Evolutionary conservation across 2,797 vertebrate genomes (phyloP), one percentile per base, ranked within the genome.

Genomic region (Buceros bicornis): DNA sequence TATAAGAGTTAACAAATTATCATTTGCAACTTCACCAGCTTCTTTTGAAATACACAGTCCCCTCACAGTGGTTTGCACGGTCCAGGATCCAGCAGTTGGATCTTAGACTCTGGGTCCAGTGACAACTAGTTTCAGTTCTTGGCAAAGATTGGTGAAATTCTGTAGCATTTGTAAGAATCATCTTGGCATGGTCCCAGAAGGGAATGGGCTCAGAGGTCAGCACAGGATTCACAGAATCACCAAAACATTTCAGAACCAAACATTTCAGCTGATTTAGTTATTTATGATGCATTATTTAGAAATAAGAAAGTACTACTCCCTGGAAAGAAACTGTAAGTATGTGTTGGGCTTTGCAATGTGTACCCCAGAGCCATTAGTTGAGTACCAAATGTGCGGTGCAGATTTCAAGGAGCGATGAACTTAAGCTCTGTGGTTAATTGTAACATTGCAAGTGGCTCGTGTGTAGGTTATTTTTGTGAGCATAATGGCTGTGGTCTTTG

Each of bases 1-100:
- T 96, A 67, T 93, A 60, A 79, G 74, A 83, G 95, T 95, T 87
- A 90, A 83, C 73, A 95, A 95, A 94, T 95, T 79, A 74, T 51
- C 77, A 28, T 74, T 96, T 93, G 88, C 94, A 94, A 74, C 91
- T 93, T 89, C 53, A 64, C 73, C 66, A 90, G 25, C 88, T 93
- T 93, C 82, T 94, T 58, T 88, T 90, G 81, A 85, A 93, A 90
- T 95, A 62, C 58, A 35, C 35, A 22, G n/a, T 76, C 50, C 17
- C 91, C 72, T 90, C 58, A 15, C 84, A 64, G 74, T 67, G 69
- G 65, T 95, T 96, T 3, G 4, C 37, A n/a, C 26, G 76, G 70
- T 82, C 64, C 45, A 26, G 6, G 42, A 93, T 94, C 57, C 70
- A 95, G 56, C 57, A 91, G 70, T 65, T 84, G 89, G 64, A 64